Conservation (phyloP, 2,888 invertebrate species). For the Nowickia ferox region DNA sequence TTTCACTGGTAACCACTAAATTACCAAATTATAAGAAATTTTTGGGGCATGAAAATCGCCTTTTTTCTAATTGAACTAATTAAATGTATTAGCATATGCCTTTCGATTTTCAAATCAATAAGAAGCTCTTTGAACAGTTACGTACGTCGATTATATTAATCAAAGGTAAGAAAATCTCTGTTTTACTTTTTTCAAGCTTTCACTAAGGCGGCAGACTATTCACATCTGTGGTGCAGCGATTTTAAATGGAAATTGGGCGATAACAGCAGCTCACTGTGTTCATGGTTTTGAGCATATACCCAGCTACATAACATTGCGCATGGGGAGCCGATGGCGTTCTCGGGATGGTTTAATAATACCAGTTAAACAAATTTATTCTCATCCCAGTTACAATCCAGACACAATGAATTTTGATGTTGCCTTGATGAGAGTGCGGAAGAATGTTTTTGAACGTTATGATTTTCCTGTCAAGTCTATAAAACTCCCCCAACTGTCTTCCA, state of each 20-base stretch:
- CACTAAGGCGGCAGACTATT: constrained; percentile 78
- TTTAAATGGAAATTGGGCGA: constrained; percentile 78
- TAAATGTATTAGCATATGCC: too few relatives aligned
- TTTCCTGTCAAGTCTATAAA: constrained; percentile 76
- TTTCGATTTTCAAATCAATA: too few relatives aligned
- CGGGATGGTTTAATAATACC: constrained; percentile 77
- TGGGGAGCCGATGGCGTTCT: constrained; percentile 76
- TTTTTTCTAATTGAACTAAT: too few relatives aligned
- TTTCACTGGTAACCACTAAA: too few relatives aligned
- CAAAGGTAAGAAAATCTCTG: background rate
- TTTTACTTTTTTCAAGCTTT: constrained; percentile 73
- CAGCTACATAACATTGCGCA: constrained; percentile 76
- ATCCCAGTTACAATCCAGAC: constrained; percentile 78
- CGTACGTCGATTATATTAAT: too few relatives aligned
- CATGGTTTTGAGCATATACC: constrained; percentile 76
- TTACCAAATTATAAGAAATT: too few relatives aligned
- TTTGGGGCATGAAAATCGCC: too few relatives aligned
- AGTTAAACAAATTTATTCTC: constrained; percentile 77
- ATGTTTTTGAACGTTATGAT: constrained; percentile 74
- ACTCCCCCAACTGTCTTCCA: constrained; percentile 73
- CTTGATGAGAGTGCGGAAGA: constrained; percentile 72
- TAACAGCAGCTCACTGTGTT: constrained; percentile 80
- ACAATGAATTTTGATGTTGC: constrained; percentile 81
- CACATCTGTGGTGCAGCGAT: constrained; percentile 81
- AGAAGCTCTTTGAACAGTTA: too few relatives aligned